Conservation (phyloP, 2,888 invertebrate genomes). For the Tetanocera ferruginea region DNA sequence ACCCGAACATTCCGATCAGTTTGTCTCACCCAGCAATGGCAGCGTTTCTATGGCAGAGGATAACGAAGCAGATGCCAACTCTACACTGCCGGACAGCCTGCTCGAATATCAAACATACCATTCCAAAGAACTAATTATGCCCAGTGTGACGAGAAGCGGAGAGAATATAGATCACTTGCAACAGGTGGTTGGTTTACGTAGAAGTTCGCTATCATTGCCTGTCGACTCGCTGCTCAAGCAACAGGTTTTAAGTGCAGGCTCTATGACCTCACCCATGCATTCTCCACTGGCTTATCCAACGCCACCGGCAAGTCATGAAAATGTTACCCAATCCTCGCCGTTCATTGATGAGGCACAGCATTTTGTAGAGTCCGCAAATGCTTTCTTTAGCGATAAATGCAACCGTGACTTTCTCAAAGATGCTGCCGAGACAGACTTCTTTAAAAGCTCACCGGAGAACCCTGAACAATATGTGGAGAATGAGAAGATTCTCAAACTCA, state of each 20-base stretch:
- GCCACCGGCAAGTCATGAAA: conserved; percentile 89
- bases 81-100: conserved; percentile 82
- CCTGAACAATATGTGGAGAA: conserved; percentile 59
- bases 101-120: conserved; percentile 87
- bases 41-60: conserved; percentile 34
- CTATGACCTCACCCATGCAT: conserved; percentile 75
- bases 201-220: conserved; percentile 66
- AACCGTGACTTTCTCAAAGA: conserved; percentile 59
- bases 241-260: conserved; percentile 45
- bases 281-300: conserved; percentile 86
- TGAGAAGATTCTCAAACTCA: conserved; percentile 68
- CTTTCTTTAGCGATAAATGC: conserved; percentile 68
- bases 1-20: conserved; percentile 63
- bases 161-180: conserved; percentile 54
- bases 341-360: conserved; percentile 68
- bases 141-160: conserved; percentile 43
- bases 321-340: conserved; percentile 70
- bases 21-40: conserved; percentile 47
- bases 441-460: conserved; percentile 53
- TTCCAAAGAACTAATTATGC: conserved; percentile 71
- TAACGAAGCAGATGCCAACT: not conserved
- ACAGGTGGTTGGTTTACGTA: conserved; percentile 65
- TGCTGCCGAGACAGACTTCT: conserved; percentile 59
- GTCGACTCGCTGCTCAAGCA: conserved; percentile 44
- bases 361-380: conserved; percentile 63